Conservation (phyloP, 2,113 vertebrate species). For the Jacana jacana region DNA sequence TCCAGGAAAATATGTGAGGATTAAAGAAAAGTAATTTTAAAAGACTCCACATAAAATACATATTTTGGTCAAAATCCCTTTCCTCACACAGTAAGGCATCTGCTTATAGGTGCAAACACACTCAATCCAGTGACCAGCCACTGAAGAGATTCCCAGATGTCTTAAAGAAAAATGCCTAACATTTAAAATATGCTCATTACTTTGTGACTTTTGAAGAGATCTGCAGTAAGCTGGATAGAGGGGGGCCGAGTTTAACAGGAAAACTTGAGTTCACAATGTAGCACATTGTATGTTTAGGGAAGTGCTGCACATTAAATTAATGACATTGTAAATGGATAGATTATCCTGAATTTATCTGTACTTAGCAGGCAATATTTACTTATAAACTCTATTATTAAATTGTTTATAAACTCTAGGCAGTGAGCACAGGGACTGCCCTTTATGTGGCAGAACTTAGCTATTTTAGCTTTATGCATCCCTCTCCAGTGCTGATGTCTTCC, state of each 20-base stretch:
- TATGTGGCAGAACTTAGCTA: neutral
- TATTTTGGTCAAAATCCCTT: conserved; percentile 66
- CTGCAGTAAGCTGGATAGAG: conserved; percentile 49
- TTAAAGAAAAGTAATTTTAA: conserved; percentile 60
- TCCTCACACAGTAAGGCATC: conserved; percentile 58
- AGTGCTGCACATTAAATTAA: conserved; percentile 44
- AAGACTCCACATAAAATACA: conserved; percentile 65
- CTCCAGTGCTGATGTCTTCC: neutral
- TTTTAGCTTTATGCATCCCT: neutral
- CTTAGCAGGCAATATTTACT: conserved; percentile 16
- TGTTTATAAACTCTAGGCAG: conserved; percentile 20
- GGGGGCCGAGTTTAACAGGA: conserved; percentile 52
- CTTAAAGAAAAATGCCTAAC: conserved; percentile 78
- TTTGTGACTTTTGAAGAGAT: conserved; percentile 66
- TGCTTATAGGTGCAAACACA: conserved; percentile 61
- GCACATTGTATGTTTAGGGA: conserved; percentile 46
- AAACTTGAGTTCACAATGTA: conserved; percentile 65
- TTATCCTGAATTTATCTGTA: conserved; percentile 44
- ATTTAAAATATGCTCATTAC: conserved; percentile 73
- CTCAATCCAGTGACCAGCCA: conserved; percentile 67
- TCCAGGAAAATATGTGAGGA: conserved; percentile 61
- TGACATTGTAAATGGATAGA: conserved; percentile 42
- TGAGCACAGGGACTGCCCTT: neutral
- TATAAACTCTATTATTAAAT: conserved; percentile 28
- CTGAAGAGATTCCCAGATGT: conserved; percentile 81